Evolutionary conservation across 2,113 vertebrate genomes (phyloP).

Genomic region (Felis catus): F.catus_Fca126_mat1.0 CM031413.1:130099501-130100000

Average conservation of each 20-base stretch:
- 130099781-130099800: background rate
- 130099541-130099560: no score
- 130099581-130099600: no score
- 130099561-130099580: no score
- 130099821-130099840: background rate
- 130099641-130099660: background rate
- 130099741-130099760: background rate
- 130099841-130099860: background rate
- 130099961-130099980: background rate
- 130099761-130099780: background rate
- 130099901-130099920: background rate
- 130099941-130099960: background rate
- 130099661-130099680: background rate
- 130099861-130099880: background rate
- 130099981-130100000: background rate
- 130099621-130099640: no score
- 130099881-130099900: background rate
- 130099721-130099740: background rate
- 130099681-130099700: background rate
- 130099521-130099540: no score
- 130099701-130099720: background rate
- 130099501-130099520: no score
- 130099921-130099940: background rate
- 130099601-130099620: no score
- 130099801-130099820: background rate